Percentiles rank a stretch among this genome's conserved stretches.
Evolutionary conservation across 2,888 invertebrate species (phyloP).

Genomic region (Nezara viridula): DNA sequence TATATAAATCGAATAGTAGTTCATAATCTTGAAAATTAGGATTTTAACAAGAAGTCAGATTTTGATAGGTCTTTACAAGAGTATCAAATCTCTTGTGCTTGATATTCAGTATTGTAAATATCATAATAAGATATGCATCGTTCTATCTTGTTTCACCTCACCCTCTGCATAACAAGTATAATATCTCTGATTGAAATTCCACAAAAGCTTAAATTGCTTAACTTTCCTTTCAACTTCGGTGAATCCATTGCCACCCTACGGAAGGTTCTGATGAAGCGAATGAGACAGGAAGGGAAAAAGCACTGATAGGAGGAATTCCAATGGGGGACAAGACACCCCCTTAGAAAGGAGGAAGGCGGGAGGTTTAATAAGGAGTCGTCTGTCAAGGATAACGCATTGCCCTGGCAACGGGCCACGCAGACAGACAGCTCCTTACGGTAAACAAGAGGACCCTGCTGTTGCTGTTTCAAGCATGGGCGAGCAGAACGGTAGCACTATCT

Average conservation of each 20-base stretch:
- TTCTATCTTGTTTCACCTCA: neutral
- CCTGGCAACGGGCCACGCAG: neutral
- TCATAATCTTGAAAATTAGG: too few species aligned
- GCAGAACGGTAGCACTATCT: neutral
- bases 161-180: neutral
- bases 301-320: neutral
- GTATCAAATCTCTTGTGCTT: too few species aligned
- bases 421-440: neutral
- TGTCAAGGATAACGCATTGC: neutral
- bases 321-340: neutral
- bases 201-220: neutral
- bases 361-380: slow-evolving; percentile 18
- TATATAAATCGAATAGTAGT: too few species aligned
- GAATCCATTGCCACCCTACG: neutral
- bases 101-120: too few species aligned
- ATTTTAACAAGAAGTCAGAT: too few species aligned
- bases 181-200: neutral
- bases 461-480: slow-evolving; percentile 15
- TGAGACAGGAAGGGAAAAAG: slow-evolving; percentile 3
- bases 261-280: neutral
- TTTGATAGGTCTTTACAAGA: too few species aligned
- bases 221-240: neutral
- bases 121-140: too few species aligned
- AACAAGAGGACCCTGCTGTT: neutral
- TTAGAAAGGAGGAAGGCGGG: neutral